A percentile compares a stretch with the other conserved stretches of the same genome.
phyloP scores from a whole-genome alignment of 92 coral and sea anemone genomes.

The Chrysogorgia sp. region DNA sequence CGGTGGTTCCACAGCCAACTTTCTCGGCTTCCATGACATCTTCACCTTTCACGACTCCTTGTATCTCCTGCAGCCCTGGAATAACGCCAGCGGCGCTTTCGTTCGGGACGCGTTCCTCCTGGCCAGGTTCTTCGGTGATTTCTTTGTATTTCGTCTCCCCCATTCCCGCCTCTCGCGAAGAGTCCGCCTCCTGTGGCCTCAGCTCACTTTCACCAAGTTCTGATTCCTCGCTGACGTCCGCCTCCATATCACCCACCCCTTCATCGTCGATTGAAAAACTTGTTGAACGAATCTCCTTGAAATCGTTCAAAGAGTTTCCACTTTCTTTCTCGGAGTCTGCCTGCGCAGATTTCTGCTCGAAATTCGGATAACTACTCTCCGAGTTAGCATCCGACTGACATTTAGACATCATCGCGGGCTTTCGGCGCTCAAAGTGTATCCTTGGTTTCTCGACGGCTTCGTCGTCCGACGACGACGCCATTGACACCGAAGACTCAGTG shows the following conservation, averaged over 20 bases:
- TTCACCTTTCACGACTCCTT: slow-evolving; percentile 11
- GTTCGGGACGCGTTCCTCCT: background rate
- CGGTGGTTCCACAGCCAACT: background rate
- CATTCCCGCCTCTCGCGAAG: background rate
- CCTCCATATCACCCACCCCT: background rate
- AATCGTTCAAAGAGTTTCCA: slow-evolving; percentile 17
- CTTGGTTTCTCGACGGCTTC: background rate
- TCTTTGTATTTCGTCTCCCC: slow-evolving; percentile 35
- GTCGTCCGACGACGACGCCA: background rate
- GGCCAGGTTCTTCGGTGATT: slow-evolving; percentile 33
- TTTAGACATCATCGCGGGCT: background rate
- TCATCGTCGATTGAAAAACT: background rate
- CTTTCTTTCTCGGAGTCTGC: background rate
- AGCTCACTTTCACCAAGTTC: background rate
- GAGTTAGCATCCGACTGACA: background rate
- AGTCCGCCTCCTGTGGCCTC: background rate
- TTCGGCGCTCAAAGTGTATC: background rate
- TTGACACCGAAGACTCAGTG: background rate
- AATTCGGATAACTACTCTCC: background rate
- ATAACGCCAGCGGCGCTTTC: background rate
- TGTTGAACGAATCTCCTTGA: slow-evolving; percentile 8
- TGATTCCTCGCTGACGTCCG: background rate
- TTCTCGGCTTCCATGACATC: background rate
- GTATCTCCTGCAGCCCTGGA: slow-evolving; percentile 43
- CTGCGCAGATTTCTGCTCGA: background rate